These are phyloP conservation scores for Cynopterus brachyotis DNA, from an alignment of 2,113 vertebrate genomes.

Conservation along the genomic window DNA sequence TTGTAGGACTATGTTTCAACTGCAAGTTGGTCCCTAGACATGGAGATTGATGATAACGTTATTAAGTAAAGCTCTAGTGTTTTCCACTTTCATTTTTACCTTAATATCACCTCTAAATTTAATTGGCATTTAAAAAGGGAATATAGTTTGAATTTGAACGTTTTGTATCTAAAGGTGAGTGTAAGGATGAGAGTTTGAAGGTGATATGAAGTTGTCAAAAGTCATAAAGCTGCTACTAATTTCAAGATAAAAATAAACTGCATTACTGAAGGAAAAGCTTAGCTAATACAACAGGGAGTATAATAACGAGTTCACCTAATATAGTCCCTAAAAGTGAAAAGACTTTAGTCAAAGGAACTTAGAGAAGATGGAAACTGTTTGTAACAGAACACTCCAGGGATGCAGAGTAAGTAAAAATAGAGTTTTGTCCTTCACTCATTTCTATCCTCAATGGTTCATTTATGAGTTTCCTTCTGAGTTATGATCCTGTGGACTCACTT, in stretches of 20 bases:
- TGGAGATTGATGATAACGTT: constrained; percentile 67
- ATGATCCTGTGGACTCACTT: background rate
- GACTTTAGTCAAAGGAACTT: constrained; percentile 65
- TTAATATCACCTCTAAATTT: constrained; percentile 79
- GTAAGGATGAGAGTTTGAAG: constrained; percentile 75
- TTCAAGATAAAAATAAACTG: constrained; percentile 79
- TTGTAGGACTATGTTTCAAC: constrained; percentile 57
- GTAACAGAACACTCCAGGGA: constrained; percentile 57
- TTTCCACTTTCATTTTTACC: constrained; percentile 75
- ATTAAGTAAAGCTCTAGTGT: constrained; percentile 73
- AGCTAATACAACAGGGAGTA: constrained; percentile 71
- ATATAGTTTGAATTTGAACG: constrained; percentile 70
- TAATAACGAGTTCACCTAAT: constrained; percentile 68
- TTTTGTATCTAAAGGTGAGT: constrained; percentile 73
- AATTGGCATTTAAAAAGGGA: constrained; percentile 76
- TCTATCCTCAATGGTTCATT: constrained; percentile 42
- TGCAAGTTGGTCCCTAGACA: constrained; percentile 50
- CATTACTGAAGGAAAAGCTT: constrained; percentile 67
- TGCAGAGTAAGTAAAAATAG: constrained; percentile 56
- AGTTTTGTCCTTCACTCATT: constrained; percentile 61
- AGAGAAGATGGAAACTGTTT: constrained; percentile 71
- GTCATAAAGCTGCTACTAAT: constrained; percentile 77
- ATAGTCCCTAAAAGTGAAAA: constrained; percentile 66
- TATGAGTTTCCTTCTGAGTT: constrained; percentile 56
- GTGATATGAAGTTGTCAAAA: constrained; percentile 77